Evolutionary conservation across 2,888 invertebrate genomes (phyloP), one percentile per base, ranked within the genome.

Genomic region (Harmothoe impar): DNA sequence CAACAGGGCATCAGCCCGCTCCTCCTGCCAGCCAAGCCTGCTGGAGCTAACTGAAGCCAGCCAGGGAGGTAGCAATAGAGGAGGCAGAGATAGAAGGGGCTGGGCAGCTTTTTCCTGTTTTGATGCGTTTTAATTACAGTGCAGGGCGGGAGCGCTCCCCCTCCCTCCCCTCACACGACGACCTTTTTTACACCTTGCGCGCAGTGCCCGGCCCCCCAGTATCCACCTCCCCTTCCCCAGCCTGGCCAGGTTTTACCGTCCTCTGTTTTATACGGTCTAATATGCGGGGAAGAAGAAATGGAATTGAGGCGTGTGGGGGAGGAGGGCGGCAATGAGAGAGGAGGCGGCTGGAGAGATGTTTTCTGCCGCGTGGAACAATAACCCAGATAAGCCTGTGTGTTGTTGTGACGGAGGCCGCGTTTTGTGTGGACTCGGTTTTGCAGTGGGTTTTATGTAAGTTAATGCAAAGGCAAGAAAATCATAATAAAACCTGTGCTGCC

Each of bases 51-150:
- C 43, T 43, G 43, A 25, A 62, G 72, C 72, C 62, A n/a, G 25
- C 62, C 29, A 25, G 62, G 62, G 62, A 62, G 62, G 72, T 29
- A 25, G 72, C 72, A 25, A n/a, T 62, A n/a, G 62, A 20, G 62
- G 62, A n/a, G n/a, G n/a, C n/a, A n/a, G 43, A 43, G 43, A 43
- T 3, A 43, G 43, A 43, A 43, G n/a, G n/a, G 62, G 62, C 62
- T n/a, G 62, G 62, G 20, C 7, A 20, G 62, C 62, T 72, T 72
- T 72, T 72, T 72, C 72, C 72, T 72, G 29, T 72, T 72, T 72
- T 72, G 72, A 72, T 72, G 72, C 72, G 72, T 72, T 72, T 72
- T 72, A 72, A 72, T 72, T 72, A 72, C 72, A 72, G 72, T 15
- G 29, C 15, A 25, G 72, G 72, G n/a, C 72, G n/a, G 15, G 20